Evolutionary conservation across 2,113 vertebrate genomes (phyloP).

Genomic region (Recurvirostra avosetta): DNA sequence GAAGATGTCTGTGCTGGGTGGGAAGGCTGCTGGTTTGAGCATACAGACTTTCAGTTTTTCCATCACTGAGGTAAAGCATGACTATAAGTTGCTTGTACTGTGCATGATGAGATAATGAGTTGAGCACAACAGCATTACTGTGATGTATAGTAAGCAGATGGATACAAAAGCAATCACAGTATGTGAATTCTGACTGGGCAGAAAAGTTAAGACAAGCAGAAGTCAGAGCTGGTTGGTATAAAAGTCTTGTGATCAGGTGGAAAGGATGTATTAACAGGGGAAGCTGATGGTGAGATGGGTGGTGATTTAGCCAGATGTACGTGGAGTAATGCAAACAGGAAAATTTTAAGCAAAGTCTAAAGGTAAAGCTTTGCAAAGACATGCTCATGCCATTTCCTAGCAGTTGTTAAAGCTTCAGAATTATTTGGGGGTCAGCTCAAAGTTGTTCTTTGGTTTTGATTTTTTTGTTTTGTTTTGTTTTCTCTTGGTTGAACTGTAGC

Average conservation of each 20-base stretch:
- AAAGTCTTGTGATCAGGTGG: not conserved
- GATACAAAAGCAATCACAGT: not conserved
- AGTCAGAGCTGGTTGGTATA: not conserved
- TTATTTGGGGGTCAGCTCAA: not conserved
- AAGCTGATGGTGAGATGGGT: not conserved
- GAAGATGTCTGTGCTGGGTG: not conserved
- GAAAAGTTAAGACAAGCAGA: not conserved
- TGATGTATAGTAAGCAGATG: not conserved
- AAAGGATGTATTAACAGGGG: not conserved
- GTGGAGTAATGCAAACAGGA: not conserved
- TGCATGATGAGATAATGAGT: not conserved
- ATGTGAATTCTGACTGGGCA: not conserved
- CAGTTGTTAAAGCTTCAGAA: not conserved
- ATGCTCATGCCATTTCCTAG: not conserved
- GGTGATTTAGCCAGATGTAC: not conserved
- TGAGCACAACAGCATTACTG: fast-evolving
- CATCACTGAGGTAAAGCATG: not conserved
- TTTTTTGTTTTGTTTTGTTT: not conserved
- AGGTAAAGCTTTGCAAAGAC: not conserved
- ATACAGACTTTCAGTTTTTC: not conserved
- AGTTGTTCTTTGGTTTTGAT: not conserved
- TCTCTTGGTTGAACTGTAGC: not conserved
- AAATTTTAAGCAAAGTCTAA: not conserved
- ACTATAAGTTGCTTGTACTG: not conserved
- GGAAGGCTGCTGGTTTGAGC: not conserved